phyloP scores from a whole-genome alignment of 2,888 invertebrate species.

The Tillus elongatus region DNA sequence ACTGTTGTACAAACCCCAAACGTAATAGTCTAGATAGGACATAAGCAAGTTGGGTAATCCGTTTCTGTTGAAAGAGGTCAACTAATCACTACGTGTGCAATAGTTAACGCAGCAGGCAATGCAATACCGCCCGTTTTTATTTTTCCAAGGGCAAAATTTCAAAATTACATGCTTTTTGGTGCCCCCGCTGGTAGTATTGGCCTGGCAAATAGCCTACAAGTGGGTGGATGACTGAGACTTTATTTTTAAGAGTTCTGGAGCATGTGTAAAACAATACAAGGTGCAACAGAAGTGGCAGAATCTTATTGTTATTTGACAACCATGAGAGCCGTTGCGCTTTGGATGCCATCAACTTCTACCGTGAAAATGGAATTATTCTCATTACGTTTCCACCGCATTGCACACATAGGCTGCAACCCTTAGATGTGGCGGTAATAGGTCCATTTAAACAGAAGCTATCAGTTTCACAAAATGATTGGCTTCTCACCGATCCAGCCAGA shows the following conservation, averaged over 20 bases:
- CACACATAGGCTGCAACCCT: no score
- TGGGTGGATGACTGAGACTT: constrained; percentile 27
- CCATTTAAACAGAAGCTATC: no score
- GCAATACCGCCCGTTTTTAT: no score
- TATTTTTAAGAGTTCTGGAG: constrained; percentile 26
- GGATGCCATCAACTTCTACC: no score
- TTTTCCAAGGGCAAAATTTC: no score
- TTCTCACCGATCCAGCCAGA: no score
- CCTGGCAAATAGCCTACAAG: constrained; percentile 24
- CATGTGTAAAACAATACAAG: constrained; percentile 15
- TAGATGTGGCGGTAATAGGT: no score
- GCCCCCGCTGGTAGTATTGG: constrained; percentile 21
- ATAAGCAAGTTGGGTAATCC: constrained; percentile 20
- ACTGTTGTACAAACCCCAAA: constrained; percentile 20
- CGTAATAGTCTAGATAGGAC: constrained; percentile 20
- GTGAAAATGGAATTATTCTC: no score
- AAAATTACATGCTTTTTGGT: constrained; percentile 20
- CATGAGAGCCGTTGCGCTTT: constrained; percentile 14
- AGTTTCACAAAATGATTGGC: no score
- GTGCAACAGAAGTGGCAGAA: constrained; percentile 19
- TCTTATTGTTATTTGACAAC: constrained; percentile 13
- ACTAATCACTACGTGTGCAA: constrained; percentile 12
- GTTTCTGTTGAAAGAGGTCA: constrained; percentile 18
- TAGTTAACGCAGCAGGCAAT: no score
- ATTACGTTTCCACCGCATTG: no score